phyloP scores from a whole-genome alignment of 2,113 vertebrate genomes.

The Salminus brasiliensis region DNA sequence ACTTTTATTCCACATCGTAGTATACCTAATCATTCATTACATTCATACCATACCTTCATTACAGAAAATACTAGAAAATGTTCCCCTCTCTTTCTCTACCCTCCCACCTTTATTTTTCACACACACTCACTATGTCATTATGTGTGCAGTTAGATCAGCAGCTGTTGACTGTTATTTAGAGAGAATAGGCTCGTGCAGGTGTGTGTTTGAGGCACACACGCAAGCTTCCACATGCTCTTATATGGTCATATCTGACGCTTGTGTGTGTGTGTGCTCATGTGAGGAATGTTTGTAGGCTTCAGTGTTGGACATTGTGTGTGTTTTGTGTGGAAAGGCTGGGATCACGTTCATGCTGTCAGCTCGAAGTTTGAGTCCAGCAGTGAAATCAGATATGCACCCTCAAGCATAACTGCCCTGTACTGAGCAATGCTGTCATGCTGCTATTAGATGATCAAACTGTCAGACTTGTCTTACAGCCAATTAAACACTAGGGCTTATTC shows the following conservation, averaged over 20 bases:
- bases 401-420: background rate
- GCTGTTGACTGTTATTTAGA: background rate
- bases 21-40: too few species aligned
- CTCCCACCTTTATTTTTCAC: too few species aligned
- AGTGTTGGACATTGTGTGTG: background rate
- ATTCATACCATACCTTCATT: too few species aligned
- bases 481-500: too few species aligned
- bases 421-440: background rate
- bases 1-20: too few species aligned
- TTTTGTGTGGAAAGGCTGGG: background rate
- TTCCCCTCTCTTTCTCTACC: too few species aligned
- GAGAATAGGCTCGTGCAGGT: background rate
- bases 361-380: background rate
- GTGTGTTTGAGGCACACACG: background rate
- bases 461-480: too few species aligned
- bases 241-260: conserved; percentile 21
- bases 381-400: background rate
- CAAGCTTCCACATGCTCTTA: conserved; percentile 11
- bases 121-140: background rate
- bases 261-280: conserved; percentile 16
- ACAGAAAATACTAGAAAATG: too few species aligned
- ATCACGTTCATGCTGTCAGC: background rate
- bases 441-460: background rate
- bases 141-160: background rate
- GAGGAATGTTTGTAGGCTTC: background rate